phyloP scores from a whole-genome alignment of 2,888 invertebrate species.

The Dusona sp. region DNA sequence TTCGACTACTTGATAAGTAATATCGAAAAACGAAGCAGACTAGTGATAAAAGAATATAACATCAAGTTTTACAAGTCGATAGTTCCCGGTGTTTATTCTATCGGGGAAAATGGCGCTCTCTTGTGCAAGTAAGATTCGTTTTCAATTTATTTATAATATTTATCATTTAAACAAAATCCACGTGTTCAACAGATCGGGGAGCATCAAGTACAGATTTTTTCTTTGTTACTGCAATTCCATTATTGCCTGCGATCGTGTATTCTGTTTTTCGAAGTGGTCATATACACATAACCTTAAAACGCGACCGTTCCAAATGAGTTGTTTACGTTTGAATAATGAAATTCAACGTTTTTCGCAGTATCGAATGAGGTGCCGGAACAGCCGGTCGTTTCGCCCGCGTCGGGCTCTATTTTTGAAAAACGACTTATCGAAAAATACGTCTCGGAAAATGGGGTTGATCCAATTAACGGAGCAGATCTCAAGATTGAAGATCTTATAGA shows the following conservation, averaged over 20 bases:
- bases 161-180: background rate
- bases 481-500: constrained; percentile 95
- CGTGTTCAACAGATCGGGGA: background rate
- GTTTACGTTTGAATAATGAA: constrained; percentile 45
- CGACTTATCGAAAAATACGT: constrained; percentile 98
- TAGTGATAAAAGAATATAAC: background rate
- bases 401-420: constrained; percentile 98
- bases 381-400: constrained; percentile 97
- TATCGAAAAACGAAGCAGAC: background rate
- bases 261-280: constrained; percentile 6
- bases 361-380: constrained; percentile 99
- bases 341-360: constrained; percentile 87
- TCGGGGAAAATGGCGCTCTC: constrained; percentile 87
- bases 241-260: background rate
- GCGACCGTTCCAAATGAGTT: background rate
- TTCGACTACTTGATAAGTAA: background rate
- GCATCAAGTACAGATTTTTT: constrained; percentile 8
- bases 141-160: constrained; percentile 30
- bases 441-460: constrained; percentile 98
- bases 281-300: constrained; percentile 64
- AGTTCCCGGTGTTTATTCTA: constrained; percentile 9
- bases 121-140: constrained; percentile 88
- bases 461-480: constrained; percentile 96
- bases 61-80: background rate
- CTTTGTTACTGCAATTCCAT: constrained; percentile 2